phyloP scores from a whole-genome alignment of 2,113 vertebrate genomes.

The Sialia sialis region DNA sequence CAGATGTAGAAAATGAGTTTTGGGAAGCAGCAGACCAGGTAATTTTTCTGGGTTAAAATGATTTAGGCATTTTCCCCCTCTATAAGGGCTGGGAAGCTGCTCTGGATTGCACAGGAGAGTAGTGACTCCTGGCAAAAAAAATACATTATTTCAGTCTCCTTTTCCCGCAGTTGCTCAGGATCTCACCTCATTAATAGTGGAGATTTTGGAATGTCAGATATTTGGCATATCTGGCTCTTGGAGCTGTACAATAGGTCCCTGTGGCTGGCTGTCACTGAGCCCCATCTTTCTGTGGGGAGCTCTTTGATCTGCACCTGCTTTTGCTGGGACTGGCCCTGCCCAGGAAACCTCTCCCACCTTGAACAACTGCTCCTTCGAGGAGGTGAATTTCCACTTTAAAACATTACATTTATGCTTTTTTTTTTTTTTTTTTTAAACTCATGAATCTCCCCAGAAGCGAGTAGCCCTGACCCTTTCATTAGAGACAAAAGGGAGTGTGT shows the following conservation, averaged over 20 bases:
- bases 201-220: neutral
- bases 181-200: slow-evolving; percentile 17
- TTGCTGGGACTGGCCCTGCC: neutral
- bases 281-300: neutral
- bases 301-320: neutral
- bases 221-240: neutral
- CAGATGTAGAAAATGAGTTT: neutral
- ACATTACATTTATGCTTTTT: neutral
- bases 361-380: neutral
- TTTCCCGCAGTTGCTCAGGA: neutral
- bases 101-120: neutral
- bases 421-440: neutral
- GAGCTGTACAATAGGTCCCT: neutral
- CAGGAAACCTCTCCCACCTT: neutral
- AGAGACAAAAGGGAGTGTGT: slow-evolving; percentile 14
- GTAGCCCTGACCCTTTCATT: neutral
- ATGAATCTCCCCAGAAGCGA: neutral
- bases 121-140: neutral
- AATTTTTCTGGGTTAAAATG: neutral
- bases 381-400: neutral
- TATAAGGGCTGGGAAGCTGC: fast-evolving
- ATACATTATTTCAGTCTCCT: neutral
- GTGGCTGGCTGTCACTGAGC: neutral
- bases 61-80: neutral
- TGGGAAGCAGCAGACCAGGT: neutral